These are phyloP conservation scores for Xerus rutilus DNA, from an alignment of 2,797 vertebrate genomes.

Conservation along the genomic window DNA sequence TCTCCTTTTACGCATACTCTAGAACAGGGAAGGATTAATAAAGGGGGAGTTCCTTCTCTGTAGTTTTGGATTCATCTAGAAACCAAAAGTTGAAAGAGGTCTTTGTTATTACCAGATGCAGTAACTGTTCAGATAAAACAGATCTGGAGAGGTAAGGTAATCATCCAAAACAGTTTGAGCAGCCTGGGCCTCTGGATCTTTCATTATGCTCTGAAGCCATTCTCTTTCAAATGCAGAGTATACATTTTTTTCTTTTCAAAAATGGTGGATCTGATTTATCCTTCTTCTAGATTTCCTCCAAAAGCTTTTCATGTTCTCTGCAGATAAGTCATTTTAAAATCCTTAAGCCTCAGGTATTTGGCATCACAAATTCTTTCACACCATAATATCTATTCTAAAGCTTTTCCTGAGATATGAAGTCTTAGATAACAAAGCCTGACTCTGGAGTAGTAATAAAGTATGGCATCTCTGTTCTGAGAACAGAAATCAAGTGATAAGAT, in stretches of 20 bases:
- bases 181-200: background rate
- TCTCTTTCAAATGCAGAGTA: background rate
- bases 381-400: background rate
- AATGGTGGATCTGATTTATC: background rate
- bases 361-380: background rate
- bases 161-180: background rate
- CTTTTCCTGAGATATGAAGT: background rate
- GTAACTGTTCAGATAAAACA: background rate
- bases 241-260: background rate
- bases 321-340: background rate
- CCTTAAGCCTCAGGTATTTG: background rate
- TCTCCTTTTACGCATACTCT: background rate
- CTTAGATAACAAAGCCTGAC: slow-evolving; percentile 4
- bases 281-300: background rate
- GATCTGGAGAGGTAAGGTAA: background rate
- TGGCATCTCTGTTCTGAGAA: background rate
- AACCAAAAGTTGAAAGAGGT: background rate
- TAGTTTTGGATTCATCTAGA: slow-evolving; percentile 25
- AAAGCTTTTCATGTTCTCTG: slow-evolving; percentile 46
- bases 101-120: background rate
- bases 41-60: background rate
- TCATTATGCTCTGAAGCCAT: background rate
- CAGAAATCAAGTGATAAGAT: background rate
- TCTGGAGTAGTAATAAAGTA: background rate
- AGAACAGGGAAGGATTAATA: background rate